These are phyloP conservation scores for Capreolus pygargus DNA, from an alignment of 2,113 vertebrate genomes.

Conservation along the genomic window DNA sequence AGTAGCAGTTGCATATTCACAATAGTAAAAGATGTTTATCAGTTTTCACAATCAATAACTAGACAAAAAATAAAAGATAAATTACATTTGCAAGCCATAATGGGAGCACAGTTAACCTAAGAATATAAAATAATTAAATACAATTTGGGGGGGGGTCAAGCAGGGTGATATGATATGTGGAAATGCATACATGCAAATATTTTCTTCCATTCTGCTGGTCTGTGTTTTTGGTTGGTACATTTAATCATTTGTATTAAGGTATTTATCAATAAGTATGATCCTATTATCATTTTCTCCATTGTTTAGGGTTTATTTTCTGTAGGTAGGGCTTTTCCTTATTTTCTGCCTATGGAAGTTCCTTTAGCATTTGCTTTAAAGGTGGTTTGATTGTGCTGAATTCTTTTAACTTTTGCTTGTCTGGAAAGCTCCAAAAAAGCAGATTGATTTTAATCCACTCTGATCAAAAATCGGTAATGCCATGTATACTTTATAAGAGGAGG, in stretches of 20 bases:
- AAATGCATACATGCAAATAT: not conserved
- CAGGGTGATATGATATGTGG: not conserved
- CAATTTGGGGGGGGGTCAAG: not conserved
- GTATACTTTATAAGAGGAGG: not conserved
- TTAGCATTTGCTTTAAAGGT: not conserved
- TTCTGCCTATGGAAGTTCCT: not conserved
- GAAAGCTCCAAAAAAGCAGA: not conserved
- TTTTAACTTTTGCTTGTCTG: not conserved
- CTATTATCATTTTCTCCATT: not conserved
- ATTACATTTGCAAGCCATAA: not conserved
- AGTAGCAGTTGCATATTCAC: not conserved
- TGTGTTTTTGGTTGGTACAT: not conserved
- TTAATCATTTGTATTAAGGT: not conserved
- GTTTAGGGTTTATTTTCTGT: not conserved
- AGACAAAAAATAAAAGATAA: not conserved
- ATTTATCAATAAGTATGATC: not conserved
- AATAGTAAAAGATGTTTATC: not conserved
- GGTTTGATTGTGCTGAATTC: not conserved
- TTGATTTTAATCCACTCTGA: slow-evolving; percentile 40
- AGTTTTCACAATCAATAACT: not conserved
- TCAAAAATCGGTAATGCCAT: slow-evolving; percentile 28
- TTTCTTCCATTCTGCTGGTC: not conserved
- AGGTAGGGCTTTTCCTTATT: not conserved
- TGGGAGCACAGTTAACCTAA: not conserved
- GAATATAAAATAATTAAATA: not conserved